Evolutionary conservation across 2,888 invertebrate genomes (phyloP).

Genomic region (Eledona agricola): DNA sequence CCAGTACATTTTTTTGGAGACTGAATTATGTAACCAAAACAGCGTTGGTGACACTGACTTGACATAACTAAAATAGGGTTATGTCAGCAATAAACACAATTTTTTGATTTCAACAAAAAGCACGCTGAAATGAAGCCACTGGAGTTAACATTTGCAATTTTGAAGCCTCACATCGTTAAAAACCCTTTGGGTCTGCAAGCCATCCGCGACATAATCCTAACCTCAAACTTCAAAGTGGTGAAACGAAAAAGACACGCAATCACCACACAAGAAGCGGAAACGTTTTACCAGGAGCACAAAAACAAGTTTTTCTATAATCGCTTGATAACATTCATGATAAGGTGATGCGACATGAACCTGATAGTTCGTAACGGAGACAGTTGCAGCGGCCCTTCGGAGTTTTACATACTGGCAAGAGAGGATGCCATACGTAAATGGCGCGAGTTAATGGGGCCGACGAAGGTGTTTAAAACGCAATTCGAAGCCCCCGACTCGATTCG

Average conservation of each 20-base stretch:
- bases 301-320: conserved; percentile 86
- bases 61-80: too few relatives aligned
- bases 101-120: too few relatives aligned
- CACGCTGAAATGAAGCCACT: conserved; percentile 60
- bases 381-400: conserved; percentile 84
- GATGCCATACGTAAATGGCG: conserved; percentile 86
- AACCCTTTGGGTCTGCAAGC: conserved; percentile 76
- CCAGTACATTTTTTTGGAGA: too few relatives aligned
- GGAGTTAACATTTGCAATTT: conserved; percentile 83
- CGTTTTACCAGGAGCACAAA: conserved; percentile 85
- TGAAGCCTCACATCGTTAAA: conserved; percentile 86
- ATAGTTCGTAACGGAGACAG: too few relatives aligned
- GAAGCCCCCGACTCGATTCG: conserved; percentile 81
- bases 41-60: too few relatives aligned
- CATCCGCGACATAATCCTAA: conserved; percentile 72
- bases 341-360: conserved; percentile 67
- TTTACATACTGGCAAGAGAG: conserved; percentile 78
- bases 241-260: conserved; percentile 72
- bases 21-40: too few relatives aligned
- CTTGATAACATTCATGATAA: conserved; percentile 82
- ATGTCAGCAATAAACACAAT: too few relatives aligned
- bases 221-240: conserved; percentile 77
- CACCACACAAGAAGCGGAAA: conserved; percentile 70
- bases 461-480: conserved; percentile 82
- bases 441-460: conserved; percentile 87